phyloP scores from a whole-genome alignment of 2,888 invertebrate species.

The Myopa testacea region DNA sequence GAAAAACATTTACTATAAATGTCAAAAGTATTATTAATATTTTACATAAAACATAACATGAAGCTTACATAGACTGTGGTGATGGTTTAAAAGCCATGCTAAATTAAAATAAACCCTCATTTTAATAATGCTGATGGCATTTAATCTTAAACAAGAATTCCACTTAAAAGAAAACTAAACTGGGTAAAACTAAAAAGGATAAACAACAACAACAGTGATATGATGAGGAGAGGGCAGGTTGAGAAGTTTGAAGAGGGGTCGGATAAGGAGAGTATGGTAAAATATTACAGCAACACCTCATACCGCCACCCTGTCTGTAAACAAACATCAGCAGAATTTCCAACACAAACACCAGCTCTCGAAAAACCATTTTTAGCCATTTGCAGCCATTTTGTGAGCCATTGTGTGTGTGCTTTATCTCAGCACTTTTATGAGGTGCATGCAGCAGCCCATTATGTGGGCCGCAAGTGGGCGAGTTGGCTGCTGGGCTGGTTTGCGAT shows the following conservation, averaged over 20 bases:
- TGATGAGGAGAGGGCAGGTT: background rate
- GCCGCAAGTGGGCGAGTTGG: background rate
- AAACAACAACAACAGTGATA: background rate
- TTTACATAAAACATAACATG: too few relatives aligned
- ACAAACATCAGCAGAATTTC: conserved; percentile 31
- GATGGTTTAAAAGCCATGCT: background rate
- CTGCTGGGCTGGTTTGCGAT: conserved; percentile 14
- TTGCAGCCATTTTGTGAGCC: conserved; percentile 25
- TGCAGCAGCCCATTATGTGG: background rate
- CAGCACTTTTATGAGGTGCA: conserved; percentile 29
- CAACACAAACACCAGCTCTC: conserved; percentile 17
- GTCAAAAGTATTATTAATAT: too few relatives aligned
- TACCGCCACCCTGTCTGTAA: conserved; percentile 1
- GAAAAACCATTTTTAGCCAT: conserved; percentile 20
- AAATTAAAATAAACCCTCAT: conserved; percentile 13
- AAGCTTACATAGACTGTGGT: too few relatives aligned
- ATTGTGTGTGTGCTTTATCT: conserved; percentile 34
- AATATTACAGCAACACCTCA: conserved; percentile 7
- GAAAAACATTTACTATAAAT: too few relatives aligned
- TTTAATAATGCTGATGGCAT: conserved; percentile 2
- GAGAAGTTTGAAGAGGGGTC: background rate
- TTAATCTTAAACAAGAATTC: conserved; percentile 18
- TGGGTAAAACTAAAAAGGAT: conserved; percentile 6
- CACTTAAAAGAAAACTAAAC: background rate
- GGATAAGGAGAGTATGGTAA: background rate